phyloP scores from a whole-genome alignment of 2,113 vertebrate genomes.

The Penelope pileata region DNA sequence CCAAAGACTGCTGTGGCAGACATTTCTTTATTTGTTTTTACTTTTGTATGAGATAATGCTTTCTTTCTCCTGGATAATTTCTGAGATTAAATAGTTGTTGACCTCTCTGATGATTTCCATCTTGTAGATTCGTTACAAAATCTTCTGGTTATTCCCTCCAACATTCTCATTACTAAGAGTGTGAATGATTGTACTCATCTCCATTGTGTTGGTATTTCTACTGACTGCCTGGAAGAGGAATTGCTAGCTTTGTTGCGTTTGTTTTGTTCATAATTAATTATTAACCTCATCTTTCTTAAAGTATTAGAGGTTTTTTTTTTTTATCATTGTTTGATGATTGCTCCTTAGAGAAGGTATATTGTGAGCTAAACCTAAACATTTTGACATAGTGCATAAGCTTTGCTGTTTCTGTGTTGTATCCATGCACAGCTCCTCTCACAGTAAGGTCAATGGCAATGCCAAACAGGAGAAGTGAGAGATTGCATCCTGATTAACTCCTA shows the following conservation, averaged over 20 bases:
- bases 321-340: not conserved
- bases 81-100: not conserved
- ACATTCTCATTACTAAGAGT: not conserved
- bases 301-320: not conserved
- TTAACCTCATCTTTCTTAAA: not conserved
- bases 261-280: not conserved
- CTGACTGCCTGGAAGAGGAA: not conserved
- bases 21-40: not conserved
- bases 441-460: constrained; percentile 50
- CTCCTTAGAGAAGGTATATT: not conserved
- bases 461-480: not conserved
- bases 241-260: not conserved
- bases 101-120: not conserved
- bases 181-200: not conserved
- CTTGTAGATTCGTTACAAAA: not conserved
- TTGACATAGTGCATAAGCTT: not conserved
- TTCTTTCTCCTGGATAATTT: not conserved
- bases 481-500: constrained; percentile 48
- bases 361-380: not conserved
- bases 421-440: not conserved
- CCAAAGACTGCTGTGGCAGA: not conserved
- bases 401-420: not conserved
- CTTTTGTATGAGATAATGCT: not conserved
- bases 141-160: not conserved
- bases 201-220: not conserved